Evolutionary conservation across 1,140 invertebrate genomes (phyloP).

Genomic region (Drosophila orosa): DNA sequence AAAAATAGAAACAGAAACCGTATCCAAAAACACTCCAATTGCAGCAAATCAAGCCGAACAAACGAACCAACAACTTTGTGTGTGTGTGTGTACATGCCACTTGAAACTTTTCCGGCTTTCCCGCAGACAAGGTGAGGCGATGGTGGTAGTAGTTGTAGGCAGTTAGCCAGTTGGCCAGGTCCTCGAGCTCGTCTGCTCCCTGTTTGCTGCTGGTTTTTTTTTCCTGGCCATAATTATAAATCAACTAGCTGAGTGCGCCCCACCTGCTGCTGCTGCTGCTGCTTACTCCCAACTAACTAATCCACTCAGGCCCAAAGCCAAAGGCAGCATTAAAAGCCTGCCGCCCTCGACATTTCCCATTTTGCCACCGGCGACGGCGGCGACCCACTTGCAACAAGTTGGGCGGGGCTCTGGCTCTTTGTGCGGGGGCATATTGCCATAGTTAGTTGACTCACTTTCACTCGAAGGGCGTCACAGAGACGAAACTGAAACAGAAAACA

Average conservation of each 20-base stretch:
- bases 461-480: constrained; percentile 38
- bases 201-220: constrained; percentile 29
- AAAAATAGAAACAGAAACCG: constrained; percentile 22
- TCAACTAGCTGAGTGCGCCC: constrained; percentile 64
- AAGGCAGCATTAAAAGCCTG: constrained; percentile 63
- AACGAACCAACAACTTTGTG: constrained; percentile 38
- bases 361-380: constrained; percentile 18
- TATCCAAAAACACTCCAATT: constrained; percentile 29
- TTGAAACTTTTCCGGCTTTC: constrained; percentile 59
- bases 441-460: constrained; percentile 62
- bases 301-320: constrained; percentile 66
- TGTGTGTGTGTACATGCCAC: constrained; percentile 28
- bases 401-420: constrained; percentile 8
- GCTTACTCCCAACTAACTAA: constrained; percentile 60
- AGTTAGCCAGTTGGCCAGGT: constrained; percentile 29
- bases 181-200: constrained; percentile 15
- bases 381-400: constrained; percentile 79
- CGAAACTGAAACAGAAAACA: constrained; percentile 36
- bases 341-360: constrained; percentile 18
- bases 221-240: constrained; percentile 70
- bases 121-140: constrained; percentile 28
- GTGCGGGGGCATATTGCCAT: constrained; percentile 37
- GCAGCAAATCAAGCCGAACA: constrained; percentile 51
- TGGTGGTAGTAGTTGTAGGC: constrained; percentile 3
- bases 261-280: constrained; percentile 34